Base-by-base conservation (phyloP, 30 jellyfish, hydroid and myxozoan genomes). In the Turritopsis dohrnii region DNA sequence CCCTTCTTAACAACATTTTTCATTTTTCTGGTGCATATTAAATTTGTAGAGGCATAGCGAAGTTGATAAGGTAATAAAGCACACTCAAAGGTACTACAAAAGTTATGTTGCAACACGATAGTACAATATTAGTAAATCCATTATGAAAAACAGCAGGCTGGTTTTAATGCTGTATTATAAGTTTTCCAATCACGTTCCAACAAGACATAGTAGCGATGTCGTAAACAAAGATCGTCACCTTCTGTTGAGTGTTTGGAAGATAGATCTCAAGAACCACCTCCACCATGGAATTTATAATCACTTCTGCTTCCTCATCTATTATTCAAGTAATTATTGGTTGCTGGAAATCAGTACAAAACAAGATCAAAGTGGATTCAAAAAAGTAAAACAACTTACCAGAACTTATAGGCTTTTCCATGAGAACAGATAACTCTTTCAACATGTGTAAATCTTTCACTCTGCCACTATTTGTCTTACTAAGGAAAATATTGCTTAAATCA, bases 371-470 rank as follows among this genome's bases (percentile, higher is more conserved):
- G n/a, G n/a, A n/a, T n/a, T n/a, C n/a, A 8, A 83, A 30, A 52
- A 1, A 28, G 27, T 25, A 27, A 28, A 77, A 17, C 9, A 74
- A 30, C 74, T 3, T 74, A 75, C 86, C 91, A 7, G 22, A 16
- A 26, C 21, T 0, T 71, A 28, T n/a, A 30, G 82, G 81, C 54
- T 85, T 84, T 52, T 93, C 96, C 27, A 93, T 80, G 52, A 85
- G 28, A 20, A 83, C 53, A 21, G 96, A 31, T 4, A 93, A 53
- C 29, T 84, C 86, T 71, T 85, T 86, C 73, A 94, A 81, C 75
- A 88, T 86, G 52, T 81, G 96, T 74, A 92, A 85, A 73, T 94
- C 99, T 27, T 94, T 90, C 80, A 90, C 94, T 41, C 86, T 85
- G 54, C 89, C 84, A 66, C 99, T 94, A 82, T 94, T 91, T 66